Evolutionary conservation across 2,113 vertebrate genomes (phyloP).

Genomic region (Brienomyrus brachyistius): DNA sequence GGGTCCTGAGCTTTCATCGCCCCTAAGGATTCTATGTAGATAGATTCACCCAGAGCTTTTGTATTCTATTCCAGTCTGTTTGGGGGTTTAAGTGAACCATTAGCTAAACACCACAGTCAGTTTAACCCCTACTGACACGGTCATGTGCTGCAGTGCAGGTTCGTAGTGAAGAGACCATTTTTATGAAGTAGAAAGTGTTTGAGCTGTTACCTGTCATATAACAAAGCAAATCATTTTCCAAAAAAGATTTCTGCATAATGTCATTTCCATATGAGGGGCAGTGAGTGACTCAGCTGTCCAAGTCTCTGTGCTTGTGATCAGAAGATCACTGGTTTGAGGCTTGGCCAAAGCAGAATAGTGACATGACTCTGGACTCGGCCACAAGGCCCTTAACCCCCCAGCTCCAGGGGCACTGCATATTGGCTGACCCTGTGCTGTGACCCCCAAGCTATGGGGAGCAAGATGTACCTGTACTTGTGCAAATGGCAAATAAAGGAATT

Average conservation of each 20-base stretch:
- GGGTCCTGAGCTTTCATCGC: neutral
- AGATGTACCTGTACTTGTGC: neutral
- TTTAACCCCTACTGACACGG: neutral
- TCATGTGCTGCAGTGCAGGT: neutral
- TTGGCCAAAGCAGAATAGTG: neutral
- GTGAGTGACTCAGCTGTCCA: neutral
- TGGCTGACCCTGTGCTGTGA: neutral
- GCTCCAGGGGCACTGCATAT: neutral
- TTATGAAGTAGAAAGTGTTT: neutral
- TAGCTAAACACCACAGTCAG: neutral
- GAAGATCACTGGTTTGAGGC: neutral
- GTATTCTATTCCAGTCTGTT: neutral
- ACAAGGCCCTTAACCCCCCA: neutral
- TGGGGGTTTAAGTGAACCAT: neutral
- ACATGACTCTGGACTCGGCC: neutral
- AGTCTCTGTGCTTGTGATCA: neutral
- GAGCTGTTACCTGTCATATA: neutral
- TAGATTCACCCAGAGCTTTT: neutral
- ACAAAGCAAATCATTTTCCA: neutral
- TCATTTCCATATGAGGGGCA: neutral
- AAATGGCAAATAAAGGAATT: neutral
- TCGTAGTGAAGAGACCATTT: neutral
- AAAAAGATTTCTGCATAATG: neutral
- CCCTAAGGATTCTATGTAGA: neutral
- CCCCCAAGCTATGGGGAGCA: neutral